Evolutionary conservation across 2,888 invertebrate species (phyloP).

Genomic region (Neoaliturus tenellus): DNA sequence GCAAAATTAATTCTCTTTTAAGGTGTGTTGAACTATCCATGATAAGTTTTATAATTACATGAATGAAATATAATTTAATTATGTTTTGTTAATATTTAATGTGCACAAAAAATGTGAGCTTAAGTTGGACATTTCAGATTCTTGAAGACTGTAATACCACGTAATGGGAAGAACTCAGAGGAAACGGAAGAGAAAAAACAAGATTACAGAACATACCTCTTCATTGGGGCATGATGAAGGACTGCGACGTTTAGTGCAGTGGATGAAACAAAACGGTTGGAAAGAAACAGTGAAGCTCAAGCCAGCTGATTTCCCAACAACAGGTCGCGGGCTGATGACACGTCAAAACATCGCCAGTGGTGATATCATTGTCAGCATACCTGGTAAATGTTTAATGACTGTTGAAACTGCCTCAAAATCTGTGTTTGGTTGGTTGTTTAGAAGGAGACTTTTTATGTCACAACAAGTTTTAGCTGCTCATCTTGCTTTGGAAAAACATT

Average conservation of each 20-base stretch:
- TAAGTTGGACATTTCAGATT: conserved; percentile 51
- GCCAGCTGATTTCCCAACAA: conserved; percentile 78
- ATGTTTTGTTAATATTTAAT: not conserved
- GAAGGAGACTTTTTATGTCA: conserved; percentile 72
- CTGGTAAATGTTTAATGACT: conserved; percentile 65
- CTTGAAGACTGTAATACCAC: conserved; percentile 40
- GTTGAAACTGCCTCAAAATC: conserved; percentile 67
- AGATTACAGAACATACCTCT: not conserved
- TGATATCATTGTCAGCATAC: conserved; percentile 71
- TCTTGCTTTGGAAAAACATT: conserved; percentile 81
- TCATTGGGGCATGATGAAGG: conserved; percentile 51
- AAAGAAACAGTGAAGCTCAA: conserved; percentile 76
- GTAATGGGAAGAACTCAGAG: conserved; percentile 63
- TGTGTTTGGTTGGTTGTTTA: conserved; percentile 65
- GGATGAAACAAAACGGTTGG: conserved; percentile 77
- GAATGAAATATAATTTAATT: no score
- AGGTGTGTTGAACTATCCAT: no score
- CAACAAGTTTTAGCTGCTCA: conserved; percentile 86
- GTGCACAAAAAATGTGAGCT: conserved; percentile 27
- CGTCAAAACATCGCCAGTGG: conserved; percentile 75
- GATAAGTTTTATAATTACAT: no score
- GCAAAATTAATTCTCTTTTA: no score
- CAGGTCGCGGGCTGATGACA: conserved; percentile 86
- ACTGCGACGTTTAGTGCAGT: conserved; percentile 72
- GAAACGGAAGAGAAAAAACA: conserved; percentile 57